These are phyloP conservation scores for Sus cebifrons DNA, from an alignment of 2,797 vertebrate species.

Conservation along the genomic window DNA sequence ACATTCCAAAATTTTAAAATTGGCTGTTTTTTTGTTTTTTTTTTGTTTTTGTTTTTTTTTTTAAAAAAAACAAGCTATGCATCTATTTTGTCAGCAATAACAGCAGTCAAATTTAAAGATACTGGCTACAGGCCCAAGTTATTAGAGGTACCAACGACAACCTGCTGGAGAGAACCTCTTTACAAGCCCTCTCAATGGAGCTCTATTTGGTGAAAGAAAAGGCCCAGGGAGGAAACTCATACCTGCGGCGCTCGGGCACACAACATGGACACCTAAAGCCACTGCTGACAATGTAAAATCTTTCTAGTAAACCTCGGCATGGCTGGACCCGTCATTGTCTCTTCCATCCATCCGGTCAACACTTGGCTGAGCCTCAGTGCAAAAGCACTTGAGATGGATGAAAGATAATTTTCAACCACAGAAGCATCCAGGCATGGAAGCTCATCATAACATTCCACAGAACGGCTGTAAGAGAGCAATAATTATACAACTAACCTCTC, in stretches of 20 bases:
- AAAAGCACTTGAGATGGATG: background rate
- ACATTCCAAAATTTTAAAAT: background rate
- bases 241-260: background rate
- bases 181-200: background rate
- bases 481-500: background rate
- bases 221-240: background rate
- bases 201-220: background rate
- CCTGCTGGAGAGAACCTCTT: background rate
- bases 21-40: background rate
- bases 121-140: background rate
- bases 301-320: background rate
- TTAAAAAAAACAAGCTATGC: background rate
- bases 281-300: background rate
- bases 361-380: background rate
- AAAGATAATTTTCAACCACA: background rate
- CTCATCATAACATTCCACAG: background rate
- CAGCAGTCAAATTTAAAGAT: constrained; percentile 3
- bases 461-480: background rate
- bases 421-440: background rate
- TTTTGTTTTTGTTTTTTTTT: background rate
- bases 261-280: background rate
- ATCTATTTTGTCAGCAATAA: background rate
- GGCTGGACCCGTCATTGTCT: background rate
- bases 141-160: background rate
- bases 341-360: background rate